Conservation (phyloP, 2,888 invertebrate genomes). For the Xanthorhoe spadicearia region DNA sequence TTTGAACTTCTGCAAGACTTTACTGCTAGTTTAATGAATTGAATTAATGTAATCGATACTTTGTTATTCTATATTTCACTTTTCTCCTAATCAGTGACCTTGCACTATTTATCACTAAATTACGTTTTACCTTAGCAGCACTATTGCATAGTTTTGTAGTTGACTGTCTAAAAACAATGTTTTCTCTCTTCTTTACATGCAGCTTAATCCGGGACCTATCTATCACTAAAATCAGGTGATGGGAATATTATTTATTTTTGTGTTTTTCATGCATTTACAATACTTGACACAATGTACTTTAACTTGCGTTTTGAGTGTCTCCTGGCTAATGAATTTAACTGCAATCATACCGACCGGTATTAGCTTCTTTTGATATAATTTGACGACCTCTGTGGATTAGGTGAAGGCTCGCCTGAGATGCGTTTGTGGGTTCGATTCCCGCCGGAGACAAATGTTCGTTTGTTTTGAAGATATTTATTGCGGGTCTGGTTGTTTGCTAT, state of each 20-base stretch:
- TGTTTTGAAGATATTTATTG: too few species aligned
- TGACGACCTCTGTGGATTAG: too few species aligned
- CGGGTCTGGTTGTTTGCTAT: too few species aligned
- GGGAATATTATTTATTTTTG: constrained; percentile 76
- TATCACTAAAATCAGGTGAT: constrained; percentile 85
- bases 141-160: constrained; percentile 48
- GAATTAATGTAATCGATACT: too few species aligned
- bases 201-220: constrained; percentile 85
- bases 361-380: background rate
- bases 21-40: too few species aligned
- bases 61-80: too few species aligned
- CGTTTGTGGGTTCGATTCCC: too few species aligned
- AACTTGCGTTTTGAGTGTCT: constrained; percentile 38
- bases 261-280: constrained; percentile 53
- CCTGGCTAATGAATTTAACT: constrained; percentile 19
- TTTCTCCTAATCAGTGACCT: background rate
- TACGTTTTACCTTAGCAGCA: constrained; percentile 35
- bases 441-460: too few species aligned
- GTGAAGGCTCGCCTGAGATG: too few species aligned
- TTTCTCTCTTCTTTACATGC: constrained; percentile 84
- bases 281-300: constrained; percentile 36
- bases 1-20: too few species aligned
- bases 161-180: constrained; percentile 71
- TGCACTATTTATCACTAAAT: background rate
- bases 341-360: background rate